These are phyloP conservation scores for Amia ocellicauda DNA, from an alignment of 2,113 vertebrate species.

Conservation along the genomic window DNA sequence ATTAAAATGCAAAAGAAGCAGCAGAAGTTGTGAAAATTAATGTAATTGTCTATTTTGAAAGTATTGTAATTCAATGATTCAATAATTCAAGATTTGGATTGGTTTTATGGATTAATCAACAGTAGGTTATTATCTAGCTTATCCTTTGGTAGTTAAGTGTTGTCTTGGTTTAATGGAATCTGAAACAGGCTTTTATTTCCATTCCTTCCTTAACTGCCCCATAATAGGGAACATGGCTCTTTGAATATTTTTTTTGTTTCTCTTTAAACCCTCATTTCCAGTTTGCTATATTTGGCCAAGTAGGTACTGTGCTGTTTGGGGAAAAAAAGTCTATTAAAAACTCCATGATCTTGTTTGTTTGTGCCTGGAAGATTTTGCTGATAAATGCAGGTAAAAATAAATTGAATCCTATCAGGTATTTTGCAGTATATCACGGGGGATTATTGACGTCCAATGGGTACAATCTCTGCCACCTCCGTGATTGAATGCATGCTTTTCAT, in stretches of 20 bases:
- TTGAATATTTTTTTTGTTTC: not conserved
- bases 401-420: slow-evolving; percentile 39
- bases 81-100: slow-evolving; percentile 39
- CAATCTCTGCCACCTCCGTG: slow-evolving; percentile 57
- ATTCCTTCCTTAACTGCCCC: slow-evolving; percentile 20
- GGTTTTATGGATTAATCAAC: slow-evolving; percentile 67
- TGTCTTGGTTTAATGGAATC: slow-evolving; percentile 27
- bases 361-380: slow-evolving; percentile 33
- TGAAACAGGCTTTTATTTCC: not conserved
- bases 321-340: not conserved
- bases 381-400: slow-evolving; percentile 18
- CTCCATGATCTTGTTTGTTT: not conserved
- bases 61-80: slow-evolving; percentile 31
- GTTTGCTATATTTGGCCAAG: slow-evolving; percentile 20
- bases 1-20: too few species aligned
- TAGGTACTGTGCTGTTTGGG: not conserved
- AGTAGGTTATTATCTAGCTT: slow-evolving; percentile 56
- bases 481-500: slow-evolving; percentile 77
- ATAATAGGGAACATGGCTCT: slow-evolving; percentile 52
- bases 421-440: slow-evolving; percentile 43
- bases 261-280: slow-evolving; percentile 4
- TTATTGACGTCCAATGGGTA: slow-evolving; percentile 51
- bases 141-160: slow-evolving; percentile 35
- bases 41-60: slow-evolving; percentile 25
- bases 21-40: slow-evolving; percentile 22